Evolutionary conservation across 1,140 invertebrate species (phyloP), one percentile per base, ranked within the genome.

Genomic region (Doryteuthis pealeii): DNA sequence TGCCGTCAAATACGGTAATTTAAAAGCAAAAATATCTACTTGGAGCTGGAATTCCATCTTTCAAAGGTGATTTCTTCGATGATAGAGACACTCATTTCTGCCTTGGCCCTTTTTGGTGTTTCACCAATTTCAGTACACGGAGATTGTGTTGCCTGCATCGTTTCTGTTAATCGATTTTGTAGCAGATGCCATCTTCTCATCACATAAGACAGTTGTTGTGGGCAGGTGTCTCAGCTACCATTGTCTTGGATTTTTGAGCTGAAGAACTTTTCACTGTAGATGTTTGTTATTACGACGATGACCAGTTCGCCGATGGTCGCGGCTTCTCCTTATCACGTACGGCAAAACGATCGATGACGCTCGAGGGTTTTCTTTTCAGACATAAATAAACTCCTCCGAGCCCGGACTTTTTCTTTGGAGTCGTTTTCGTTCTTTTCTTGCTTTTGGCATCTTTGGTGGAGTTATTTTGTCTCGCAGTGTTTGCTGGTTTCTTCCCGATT

Each of bases 61-160:
- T 62, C 54, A 62, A 62, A 28, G 54, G 54, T 62, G 54, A 62
- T 18, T n/a, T 62, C 54, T 62, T 62, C 54, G 18, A 62, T 62
- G 6, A 62, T 18, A 62, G 26, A 28, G 10, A 62, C 54, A 15
- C 5, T 5, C 26, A 5, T 62, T 5, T 22, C 18, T n/a, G 18
- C 10, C 54, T 12, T 62, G 2, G 54, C 2, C 18, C 26, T 5
- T 28, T n/a, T n/a, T n/a, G 54, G 54, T 62, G 26, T n/a, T 6
- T 22, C 6, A 28, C 26, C 22, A 28, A n/a, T 28, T n/a, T 22
- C 26, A 28, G 18, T 15, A 14, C 10, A 62, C 0, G 18, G 54
- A 15, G 22, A 22, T 62, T 62, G n/a, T n/a, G n/a, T 0, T 62
- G 26, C 12, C 18, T 62, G 5, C 2, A 62, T 22, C 18, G 54